Base-by-base conservation (phyloP, 2,797 vertebrate genomes). In the Pseudochromis fuscus region DNA sequence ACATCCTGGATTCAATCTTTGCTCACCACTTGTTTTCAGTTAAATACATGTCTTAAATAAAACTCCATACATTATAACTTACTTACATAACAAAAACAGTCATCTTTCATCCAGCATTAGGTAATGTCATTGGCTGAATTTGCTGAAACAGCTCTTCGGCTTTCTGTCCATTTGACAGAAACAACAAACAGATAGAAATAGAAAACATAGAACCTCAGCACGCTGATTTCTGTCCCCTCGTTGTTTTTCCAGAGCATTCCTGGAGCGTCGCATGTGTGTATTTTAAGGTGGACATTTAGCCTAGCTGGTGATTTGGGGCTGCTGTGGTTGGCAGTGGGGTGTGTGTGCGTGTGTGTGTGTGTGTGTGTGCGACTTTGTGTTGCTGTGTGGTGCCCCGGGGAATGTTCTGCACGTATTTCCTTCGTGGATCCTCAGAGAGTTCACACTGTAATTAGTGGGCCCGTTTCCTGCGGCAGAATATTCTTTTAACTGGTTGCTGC, bases 271-370 rank as follows among this genome's bases (percentile, higher is more conserved):
- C 72, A 79, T 67, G 55, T 57, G 85, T 84, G 86, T 92, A 91
- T 92, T 93, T 93, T 93, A 91, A 91, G 91, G 88, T 90, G 87
- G 81, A 86, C 72, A 5, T 88, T 89, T 83, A 88, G 66, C 52
- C 78, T 73, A 93, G 87, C 81, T 77, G 89, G 91, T 93, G 91
- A 92, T 92, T 93, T 91, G 87, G 79, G 92, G 90, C 80, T 46
- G 31, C 76, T 87, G 90, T 85, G 92, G 92, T 89, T 46, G 50
- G 68, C 72, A 67, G 74, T 45, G 44, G 50, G 35, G 84, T 85
- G 82, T 83, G 83, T 83, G 63, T 61, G 72, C 50, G 61, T 52
- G 70, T 67, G 73, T 79, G 63, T 68, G 48, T 74, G 74, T 74
- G 69, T 73, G 70, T 67, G 71, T 50, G 70, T 70, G 80, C 79